phyloP scores from a whole-genome alignment of 2,113 vertebrate genomes.

The Nothobranchius kuhntae region DNA sequence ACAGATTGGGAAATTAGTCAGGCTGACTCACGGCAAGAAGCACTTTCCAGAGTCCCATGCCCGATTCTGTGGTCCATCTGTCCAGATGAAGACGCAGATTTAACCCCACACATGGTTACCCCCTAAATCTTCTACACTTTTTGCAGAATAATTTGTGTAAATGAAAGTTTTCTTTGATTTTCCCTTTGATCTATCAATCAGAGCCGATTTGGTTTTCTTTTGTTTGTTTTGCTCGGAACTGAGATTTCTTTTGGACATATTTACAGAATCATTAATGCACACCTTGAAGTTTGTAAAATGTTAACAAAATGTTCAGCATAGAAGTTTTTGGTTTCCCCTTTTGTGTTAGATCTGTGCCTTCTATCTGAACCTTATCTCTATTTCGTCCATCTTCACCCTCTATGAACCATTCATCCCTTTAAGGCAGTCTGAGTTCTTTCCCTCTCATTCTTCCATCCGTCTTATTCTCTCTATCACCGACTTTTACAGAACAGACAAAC shows the following conservation, averaged over 20 bases:
- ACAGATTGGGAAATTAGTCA: neutral
- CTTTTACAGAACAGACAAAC: slow-evolving; percentile 35
- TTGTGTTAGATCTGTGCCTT: slow-evolving; percentile 1
- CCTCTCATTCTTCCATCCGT: slow-evolving; percentile 34
- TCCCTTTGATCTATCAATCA: neutral
- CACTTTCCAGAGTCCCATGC: neutral
- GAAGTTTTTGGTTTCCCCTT: neutral
- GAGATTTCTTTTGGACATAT: neutral
- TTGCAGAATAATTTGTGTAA: neutral
- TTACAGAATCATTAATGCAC: too few species aligned
- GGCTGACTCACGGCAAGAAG: neutral
- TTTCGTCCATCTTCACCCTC: slow-evolving; percentile 18
- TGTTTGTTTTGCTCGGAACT: slow-evolving; percentile 8
- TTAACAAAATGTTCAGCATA: too few species aligned
- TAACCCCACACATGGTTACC: neutral
- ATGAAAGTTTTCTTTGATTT: slow-evolving; percentile 6
- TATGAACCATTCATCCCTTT: slow-evolving; percentile 47
- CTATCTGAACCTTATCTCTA: neutral
- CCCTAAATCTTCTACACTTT: too few species aligned
- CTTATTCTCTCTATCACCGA: slow-evolving; percentile 42
- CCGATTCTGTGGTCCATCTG: neutral
- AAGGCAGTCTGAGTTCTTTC: slow-evolving; percentile 33
- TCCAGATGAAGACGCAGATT: slow-evolving; percentile 1
- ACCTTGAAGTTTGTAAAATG: too few species aligned
- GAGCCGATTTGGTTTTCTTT: neutral